phyloP scores from a whole-genome alignment of 2,797 vertebrate genomes.

The Zalophus californianus region DNA sequence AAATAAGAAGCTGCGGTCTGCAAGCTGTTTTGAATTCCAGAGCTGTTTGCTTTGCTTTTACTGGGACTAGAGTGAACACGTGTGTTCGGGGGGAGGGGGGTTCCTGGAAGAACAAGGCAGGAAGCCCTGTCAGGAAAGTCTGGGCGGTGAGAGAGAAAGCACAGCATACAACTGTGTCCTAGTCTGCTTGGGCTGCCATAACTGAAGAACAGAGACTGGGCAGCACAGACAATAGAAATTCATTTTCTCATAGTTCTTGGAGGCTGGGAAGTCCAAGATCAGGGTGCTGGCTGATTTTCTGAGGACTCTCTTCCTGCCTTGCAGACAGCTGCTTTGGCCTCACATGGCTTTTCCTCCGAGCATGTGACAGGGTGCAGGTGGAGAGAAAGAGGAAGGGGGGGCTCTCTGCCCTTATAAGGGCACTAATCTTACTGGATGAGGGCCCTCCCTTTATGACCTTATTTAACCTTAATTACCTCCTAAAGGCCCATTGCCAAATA shows the following conservation, averaged over 20 bases:
- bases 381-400: rapidly evolving
- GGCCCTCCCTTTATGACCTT: background rate
- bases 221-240: background rate
- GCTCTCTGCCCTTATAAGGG: background rate
- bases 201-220: background rate
- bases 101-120: background rate
- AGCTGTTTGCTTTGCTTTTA: slow-evolving; percentile 3
- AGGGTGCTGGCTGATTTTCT: background rate
- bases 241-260: background rate
- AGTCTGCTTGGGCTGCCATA: rapidly evolving
- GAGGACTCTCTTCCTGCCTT: background rate
- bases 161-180: rapidly evolving
- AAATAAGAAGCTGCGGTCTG: slow-evolving; percentile 48
- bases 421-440: background rate
- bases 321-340: background rate
- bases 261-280: background rate
- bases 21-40: slow-evolving; percentile 58
- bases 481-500: background rate
- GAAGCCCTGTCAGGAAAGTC: background rate
- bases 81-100: background rate
- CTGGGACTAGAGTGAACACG: background rate
- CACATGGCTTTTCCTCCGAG: background rate
- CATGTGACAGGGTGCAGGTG: background rate
- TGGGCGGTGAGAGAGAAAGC: background rate
- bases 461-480: background rate